These are phyloP conservation scores for Etheostoma spectabile DNA, from an alignment of 2,113 vertebrate genomes.

Conservation along the genomic window DNA sequence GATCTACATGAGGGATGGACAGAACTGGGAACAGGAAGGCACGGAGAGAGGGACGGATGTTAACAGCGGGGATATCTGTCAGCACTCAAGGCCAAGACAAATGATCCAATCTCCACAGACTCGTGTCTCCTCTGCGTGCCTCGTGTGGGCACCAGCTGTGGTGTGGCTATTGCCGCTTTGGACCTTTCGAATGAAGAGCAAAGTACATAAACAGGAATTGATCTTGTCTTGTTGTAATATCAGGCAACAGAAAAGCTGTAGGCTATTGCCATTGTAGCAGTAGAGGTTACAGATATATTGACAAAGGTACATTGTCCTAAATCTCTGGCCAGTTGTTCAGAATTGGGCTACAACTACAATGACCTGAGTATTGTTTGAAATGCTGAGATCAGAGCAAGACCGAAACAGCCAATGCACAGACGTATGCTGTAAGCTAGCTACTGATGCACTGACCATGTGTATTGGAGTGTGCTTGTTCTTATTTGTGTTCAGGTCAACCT, in stretches of 20 bases:
- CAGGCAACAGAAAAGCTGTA: not conserved
- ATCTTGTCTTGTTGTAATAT: constrained; percentile 4
- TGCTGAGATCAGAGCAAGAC: not conserved
- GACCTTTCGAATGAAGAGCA: not conserved
- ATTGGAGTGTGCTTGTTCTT: not conserved
- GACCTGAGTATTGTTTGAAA: not conserved
- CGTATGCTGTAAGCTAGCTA: too few relatives aligned
- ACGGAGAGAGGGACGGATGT: constrained; percentile 31
- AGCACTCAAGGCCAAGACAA: constrained; percentile 70
- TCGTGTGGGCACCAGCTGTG: constrained; percentile 40
- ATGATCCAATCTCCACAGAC: constrained; percentile 70
- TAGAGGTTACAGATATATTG: not conserved
- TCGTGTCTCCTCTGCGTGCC: constrained; percentile 40
- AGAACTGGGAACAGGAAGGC: constrained; percentile 50
- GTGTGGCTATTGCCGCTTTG: constrained; percentile 16
- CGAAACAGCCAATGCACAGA: too few relatives aligned
- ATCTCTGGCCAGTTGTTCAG: not conserved
- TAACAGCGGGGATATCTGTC: constrained; percentile 70
- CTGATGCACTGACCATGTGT: too few relatives aligned
- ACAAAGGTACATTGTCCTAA: not conserved
- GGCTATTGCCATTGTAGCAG: not conserved
- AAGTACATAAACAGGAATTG: not conserved
- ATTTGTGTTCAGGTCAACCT: not conserved
- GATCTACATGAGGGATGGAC: constrained; percentile 61
- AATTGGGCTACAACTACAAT: not conserved